Conservation (phyloP, 2,888 invertebrate genomes). For the Noctua comes region DNA sequence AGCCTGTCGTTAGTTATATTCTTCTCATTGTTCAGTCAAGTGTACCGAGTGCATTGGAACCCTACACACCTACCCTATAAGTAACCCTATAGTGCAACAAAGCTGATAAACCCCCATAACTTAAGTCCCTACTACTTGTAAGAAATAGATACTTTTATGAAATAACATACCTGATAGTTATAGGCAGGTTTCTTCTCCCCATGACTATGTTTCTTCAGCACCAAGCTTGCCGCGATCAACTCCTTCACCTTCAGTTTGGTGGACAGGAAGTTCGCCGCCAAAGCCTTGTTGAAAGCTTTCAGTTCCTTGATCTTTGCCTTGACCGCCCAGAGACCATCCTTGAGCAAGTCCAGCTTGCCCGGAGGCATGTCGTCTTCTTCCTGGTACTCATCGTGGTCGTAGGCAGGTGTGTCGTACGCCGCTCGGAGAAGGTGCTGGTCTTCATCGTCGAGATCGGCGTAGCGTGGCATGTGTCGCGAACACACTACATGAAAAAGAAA, state of each 20-base stretch:
- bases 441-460: conserved; percentile 81
- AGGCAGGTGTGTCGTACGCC: conserved; percentile 83
- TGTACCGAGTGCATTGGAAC: neutral
- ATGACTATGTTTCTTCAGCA: conserved; percentile 78
- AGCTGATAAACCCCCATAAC: neutral
- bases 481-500: conserved; percentile 65
- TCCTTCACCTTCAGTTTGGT: conserved; percentile 85
- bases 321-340: conserved; percentile 84
- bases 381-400: conserved; percentile 78
- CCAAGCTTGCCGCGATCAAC: conserved; percentile 74
- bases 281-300: conserved; percentile 83
- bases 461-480: conserved; percentile 77
- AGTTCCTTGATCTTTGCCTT: conserved; percentile 85
- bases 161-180: conserved; percentile 74
- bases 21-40: neutral
- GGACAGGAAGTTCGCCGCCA: conserved; percentile 81
- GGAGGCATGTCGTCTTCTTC: conserved; percentile 75
- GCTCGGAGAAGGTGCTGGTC: conserved; percentile 83
- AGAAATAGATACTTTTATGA: neutral
- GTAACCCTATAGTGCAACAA: neutral
- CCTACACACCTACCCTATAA: neutral
- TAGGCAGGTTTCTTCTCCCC: conserved; percentile 77
- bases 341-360: conserved; percentile 83
- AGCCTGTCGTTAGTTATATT: neutral
- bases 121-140: neutral